Conservation (phyloP, 2,888 invertebrate species). For the Ichneumon xanthorius region DNA sequence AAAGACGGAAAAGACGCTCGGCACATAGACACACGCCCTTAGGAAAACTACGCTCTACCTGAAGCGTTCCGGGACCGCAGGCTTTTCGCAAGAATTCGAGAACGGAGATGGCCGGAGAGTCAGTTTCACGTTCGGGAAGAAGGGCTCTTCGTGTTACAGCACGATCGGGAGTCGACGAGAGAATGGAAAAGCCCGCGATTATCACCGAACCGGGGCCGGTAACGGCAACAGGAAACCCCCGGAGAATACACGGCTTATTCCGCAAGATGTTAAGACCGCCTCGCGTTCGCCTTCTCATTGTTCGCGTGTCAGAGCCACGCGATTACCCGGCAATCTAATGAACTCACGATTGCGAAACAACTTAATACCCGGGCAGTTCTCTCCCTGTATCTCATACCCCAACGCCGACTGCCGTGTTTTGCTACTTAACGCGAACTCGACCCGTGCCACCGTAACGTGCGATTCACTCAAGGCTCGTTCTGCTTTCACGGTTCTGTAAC, state of each 20-base stretch:
- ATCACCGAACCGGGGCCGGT: neutral
- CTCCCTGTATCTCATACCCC: neutral
- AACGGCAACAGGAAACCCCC: neutral
- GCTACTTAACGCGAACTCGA: constrained; percentile 21
- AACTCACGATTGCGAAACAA: constrained; percentile 47
- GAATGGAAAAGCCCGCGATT: neutral
- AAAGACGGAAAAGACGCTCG: neutral
- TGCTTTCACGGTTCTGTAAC: neutral
- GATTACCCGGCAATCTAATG: constrained; percentile 50
- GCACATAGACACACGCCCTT: constrained; percentile 1
- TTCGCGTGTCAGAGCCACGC: constrained; percentile 57
- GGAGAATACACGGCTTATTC: constrained; percentile 42
- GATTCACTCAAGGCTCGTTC: constrained; percentile 9
- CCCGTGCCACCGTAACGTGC: neutral
- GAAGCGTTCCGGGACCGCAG: neutral
- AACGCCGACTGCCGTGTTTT: neutral
- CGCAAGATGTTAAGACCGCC: constrained; percentile 28
- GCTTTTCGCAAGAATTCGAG: neutral
- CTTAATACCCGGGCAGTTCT: constrained; percentile 49
- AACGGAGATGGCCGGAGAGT: neutral
- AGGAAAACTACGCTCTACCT: neutral
- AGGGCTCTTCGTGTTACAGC: neutral
- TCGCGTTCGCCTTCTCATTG: constrained; percentile 20
- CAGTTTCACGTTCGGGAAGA: neutral
- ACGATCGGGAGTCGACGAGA: constrained; percentile 3